Evolutionary conservation across 2,888 invertebrate genomes (phyloP).

Genomic region (Ormyrus labotus): DNA sequence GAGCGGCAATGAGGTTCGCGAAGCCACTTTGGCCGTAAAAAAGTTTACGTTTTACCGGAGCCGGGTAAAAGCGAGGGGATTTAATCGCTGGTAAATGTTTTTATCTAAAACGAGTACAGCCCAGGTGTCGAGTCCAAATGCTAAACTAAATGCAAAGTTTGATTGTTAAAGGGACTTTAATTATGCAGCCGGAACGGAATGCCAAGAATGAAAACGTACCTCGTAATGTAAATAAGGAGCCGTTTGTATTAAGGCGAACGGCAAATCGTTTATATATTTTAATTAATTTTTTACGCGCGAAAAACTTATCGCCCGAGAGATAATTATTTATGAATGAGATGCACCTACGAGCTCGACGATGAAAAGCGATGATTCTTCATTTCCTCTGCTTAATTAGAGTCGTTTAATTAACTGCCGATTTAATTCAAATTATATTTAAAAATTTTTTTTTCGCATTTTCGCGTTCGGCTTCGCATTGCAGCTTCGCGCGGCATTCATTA

Average conservation of each 20-base stretch:
- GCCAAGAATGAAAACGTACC: background rate
- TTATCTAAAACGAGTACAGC: background rate
- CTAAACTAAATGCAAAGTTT: conserved; percentile 12
- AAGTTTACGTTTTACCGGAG: too few relatives aligned
- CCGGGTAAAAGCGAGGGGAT: too few relatives aligned
- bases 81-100: background rate
- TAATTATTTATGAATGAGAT: background rate
- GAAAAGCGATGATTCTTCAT: too few relatives aligned
- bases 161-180: background rate
- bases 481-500: background rate
- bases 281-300: conserved; percentile 11
- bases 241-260: background rate
- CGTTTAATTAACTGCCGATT: too few relatives aligned
- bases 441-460: too few relatives aligned
- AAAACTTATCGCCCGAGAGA: background rate
- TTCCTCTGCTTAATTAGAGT: too few relatives aligned
- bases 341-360: too few relatives aligned
- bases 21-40: too few relatives aligned
- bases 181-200: background rate
- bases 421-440: too few relatives aligned
- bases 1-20: too few relatives aligned
- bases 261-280: conserved; percentile 3
- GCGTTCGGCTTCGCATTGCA: background rate
- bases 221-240: conserved; percentile 6
- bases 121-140: conserved; percentile 2